Conservation (phyloP, 1,140 invertebrate genomes). For the Drosophila sturtevanti region DNA sequence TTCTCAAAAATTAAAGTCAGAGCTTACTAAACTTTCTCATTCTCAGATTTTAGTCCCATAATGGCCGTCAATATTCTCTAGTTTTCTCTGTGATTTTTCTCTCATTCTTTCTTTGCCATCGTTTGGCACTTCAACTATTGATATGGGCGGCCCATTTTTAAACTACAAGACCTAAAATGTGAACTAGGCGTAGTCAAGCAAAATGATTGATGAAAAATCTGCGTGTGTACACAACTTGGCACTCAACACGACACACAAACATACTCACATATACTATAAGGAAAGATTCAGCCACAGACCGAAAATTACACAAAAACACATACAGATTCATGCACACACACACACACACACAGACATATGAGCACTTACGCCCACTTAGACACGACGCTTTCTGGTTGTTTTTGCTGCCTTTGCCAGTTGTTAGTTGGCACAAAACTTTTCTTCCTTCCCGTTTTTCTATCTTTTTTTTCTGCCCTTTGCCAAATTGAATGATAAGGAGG, state of each 20-base stretch:
- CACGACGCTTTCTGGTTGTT: slow-evolving; percentile 54
- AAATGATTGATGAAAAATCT: slow-evolving; percentile 77
- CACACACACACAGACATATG: slow-evolving; percentile 35
- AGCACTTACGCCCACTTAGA: slow-evolving; percentile 60
- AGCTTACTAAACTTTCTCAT: neutral
- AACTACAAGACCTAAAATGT: slow-evolving; percentile 57
- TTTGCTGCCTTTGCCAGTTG: slow-evolving; percentile 48
- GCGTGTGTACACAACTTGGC: slow-evolving; percentile 71
- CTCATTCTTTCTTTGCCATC: neutral
- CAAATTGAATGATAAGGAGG: slow-evolving; percentile 74
- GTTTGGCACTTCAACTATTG: slow-evolving; percentile 28
- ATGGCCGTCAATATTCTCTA: slow-evolving; percentile 23
- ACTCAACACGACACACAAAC: slow-evolving; percentile 48
- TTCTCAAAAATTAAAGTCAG: neutral
- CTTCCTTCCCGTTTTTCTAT: slow-evolving; percentile 11
- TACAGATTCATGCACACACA: slow-evolving; percentile 14
- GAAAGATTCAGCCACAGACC: slow-evolving; percentile 8
- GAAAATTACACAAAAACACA: slow-evolving; percentile 12
- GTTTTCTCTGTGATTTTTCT: neutral
- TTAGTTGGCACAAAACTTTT: slow-evolving; percentile 73
- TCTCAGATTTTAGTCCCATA: slow-evolving; percentile 9
- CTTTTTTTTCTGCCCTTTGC: slow-evolving; percentile 35
- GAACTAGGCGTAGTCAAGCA: slow-evolving; percentile 51
- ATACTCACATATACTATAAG: slow-evolving; percentile 18
- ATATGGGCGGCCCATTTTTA: slow-evolving; percentile 56